phyloP scores from a whole-genome alignment of 2,113 vertebrate genomes.

The Lonchura striata region DNA sequence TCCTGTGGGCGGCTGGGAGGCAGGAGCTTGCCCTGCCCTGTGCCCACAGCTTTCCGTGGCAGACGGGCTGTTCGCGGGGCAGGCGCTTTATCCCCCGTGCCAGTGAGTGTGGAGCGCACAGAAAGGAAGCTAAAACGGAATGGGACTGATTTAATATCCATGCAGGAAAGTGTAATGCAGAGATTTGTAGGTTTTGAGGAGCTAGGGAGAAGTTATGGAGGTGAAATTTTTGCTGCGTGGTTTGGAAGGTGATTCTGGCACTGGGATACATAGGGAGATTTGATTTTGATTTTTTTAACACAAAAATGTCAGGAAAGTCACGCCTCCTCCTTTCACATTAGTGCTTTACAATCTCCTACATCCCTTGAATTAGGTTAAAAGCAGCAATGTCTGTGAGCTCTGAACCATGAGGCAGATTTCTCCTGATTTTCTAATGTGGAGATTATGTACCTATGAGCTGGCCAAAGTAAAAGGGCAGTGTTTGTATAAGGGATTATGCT shows the following conservation, averaged over 20 bases:
- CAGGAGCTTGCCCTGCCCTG: background rate
- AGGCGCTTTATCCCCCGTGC: background rate
- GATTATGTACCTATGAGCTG: background rate
- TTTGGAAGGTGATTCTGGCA: background rate
- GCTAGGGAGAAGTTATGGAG: background rate
- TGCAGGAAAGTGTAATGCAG: background rate
- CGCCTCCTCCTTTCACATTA: background rate
- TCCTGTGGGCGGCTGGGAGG: background rate
- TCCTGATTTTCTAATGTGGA: background rate
- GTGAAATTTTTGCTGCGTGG: background rate
- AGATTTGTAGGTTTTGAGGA: background rate
- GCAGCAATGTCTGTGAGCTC: background rate
- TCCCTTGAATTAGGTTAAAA: background rate
- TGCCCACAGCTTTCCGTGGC: background rate
- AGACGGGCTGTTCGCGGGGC: background rate
- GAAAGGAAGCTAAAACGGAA: background rate
- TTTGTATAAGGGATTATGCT: background rate
- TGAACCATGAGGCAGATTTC: background rate
- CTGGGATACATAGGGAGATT: background rate
- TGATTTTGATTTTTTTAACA: background rate
- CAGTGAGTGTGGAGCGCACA: background rate
- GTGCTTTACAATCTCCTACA: background rate
- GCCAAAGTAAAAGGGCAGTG: background rate
- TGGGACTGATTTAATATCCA: rapidly evolving
- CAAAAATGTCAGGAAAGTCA: background rate